Conservation (phyloP, 1,140 invertebrate species). For the Bathynomus jamesi region DNA sequence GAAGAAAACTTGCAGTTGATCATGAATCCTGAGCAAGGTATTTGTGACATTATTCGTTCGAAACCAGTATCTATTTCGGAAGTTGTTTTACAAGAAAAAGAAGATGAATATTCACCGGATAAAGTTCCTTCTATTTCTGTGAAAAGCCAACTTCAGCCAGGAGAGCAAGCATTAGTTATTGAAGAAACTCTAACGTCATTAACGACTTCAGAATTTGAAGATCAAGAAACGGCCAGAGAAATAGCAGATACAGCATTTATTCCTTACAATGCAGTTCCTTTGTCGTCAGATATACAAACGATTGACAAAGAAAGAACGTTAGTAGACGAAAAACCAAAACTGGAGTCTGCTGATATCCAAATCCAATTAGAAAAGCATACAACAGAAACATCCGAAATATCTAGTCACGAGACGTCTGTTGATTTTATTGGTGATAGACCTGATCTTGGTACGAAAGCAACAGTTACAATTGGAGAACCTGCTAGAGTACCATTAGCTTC, state of each 20-base stretch:
- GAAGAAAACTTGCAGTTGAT: not conserved
- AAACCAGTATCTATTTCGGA: not conserved
- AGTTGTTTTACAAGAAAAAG: not conserved
- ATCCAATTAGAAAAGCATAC: constrained; percentile 19
- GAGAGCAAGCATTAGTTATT: constrained; percentile 13
- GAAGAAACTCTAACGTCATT: constrained; percentile 15
- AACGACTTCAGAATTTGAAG: constrained; percentile 12
- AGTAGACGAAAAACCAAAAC: constrained; percentile 19
- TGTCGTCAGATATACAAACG: constrained; percentile 52
- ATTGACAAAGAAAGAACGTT: constrained; percentile 51
- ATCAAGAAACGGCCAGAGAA: constrained; percentile 13
- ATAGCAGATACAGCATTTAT: constrained; percentile 20
- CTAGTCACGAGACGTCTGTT: constrained; percentile 20
- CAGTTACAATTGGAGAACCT: constrained; percentile 17
- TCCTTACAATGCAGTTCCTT: constrained; percentile 55
- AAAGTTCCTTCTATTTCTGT: not conserved
- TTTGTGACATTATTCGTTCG: not conserved
- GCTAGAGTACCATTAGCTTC: constrained; percentile 23
- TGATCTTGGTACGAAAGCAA: constrained; percentile 15
- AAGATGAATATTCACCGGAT: not conserved
- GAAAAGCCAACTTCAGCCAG: not conserved
- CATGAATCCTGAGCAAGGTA: not conserved
- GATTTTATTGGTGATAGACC: not conserved
- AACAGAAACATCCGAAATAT: constrained; percentile 19
- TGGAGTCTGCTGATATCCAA: constrained; percentile 6